Evolutionary conservation across 2,888 invertebrate genomes (phyloP), one percentile per base, ranked within the genome.

Genomic region (Pristionchus mayeri): DNA sequence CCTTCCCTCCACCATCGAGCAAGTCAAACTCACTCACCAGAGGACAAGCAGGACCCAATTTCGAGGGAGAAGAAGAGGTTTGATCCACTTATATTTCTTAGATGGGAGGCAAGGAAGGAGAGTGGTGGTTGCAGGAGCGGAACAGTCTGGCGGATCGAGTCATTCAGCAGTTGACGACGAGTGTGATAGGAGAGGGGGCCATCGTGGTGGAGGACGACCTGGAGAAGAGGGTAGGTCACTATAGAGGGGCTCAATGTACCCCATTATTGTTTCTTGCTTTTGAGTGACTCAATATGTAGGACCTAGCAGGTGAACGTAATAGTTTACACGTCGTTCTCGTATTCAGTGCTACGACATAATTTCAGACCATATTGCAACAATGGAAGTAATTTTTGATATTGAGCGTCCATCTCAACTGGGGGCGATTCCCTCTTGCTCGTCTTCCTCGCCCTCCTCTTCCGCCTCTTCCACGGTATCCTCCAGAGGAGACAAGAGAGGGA

Each of bases 61-160:
- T 87, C 54, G 82, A 89, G n/a, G 90, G 89, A 48, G 92, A 92
- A 85, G 91, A 92, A 75, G 90, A 91, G 34, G 88, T 90, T 24
- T 67, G 89, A 40, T 37, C 30, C 24, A 89, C 24, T 27, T 4
- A 13, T 34, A 27, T 27, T 3, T 63, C n/a, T n/a, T n/a, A n/a
- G n/a, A n/a, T n/a, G n/a, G 7, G 4, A 18, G 18, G 24, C 11
- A 16, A 18, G 3, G 3, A 27, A 48, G 21, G 0, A 30, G 21
- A 40, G 3, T 0, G 4, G 0, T 9, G 52, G 13, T 4, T 81
- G 7, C 21, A 81, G 81, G 81, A 82, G 63, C 44, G 81, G 9
- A 82, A 82, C 48, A 30, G 48, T 34, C 63, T 63, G 30, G 81
- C 81, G 13, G 81, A 82, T 63, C 50, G 40, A 24, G 84, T 90